Conservation (phyloP, 2,888 invertebrate genomes). For the Drosophila helvetica region DNA sequence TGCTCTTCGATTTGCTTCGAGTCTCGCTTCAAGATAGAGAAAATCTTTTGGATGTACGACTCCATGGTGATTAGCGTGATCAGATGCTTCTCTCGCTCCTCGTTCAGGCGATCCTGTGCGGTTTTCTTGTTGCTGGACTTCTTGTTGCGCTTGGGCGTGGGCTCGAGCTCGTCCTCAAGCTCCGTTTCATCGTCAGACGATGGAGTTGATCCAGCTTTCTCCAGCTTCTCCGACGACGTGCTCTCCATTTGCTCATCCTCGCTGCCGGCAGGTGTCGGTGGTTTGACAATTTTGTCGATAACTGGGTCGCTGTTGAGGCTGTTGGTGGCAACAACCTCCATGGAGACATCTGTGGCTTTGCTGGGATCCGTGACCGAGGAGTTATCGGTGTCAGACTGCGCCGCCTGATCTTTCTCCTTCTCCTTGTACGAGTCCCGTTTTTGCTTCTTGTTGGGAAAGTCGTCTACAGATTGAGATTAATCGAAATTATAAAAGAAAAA, state of each 20-base stretch:
- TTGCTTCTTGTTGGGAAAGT: conserved; percentile 69
- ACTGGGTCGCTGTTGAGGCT: conserved; percentile 9
- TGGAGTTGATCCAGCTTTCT: conserved; percentile 50
- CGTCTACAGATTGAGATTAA: conserved; percentile 54
- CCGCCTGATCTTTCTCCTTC: conserved; percentile 39
- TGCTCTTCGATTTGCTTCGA: conserved; percentile 65
- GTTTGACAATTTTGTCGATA: conserved; percentile 24
- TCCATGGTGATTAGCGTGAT: conserved; percentile 82
- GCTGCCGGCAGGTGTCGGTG: conserved; percentile 34
- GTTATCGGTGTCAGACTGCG: conserved; percentile 38
- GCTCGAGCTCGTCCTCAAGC: conserved; percentile 58
- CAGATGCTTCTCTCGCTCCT: conserved; percentile 81
- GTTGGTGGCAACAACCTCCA: conserved; percentile 39
- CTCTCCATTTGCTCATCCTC: conserved; percentile 64
- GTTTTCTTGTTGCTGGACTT: conserved; percentile 70
- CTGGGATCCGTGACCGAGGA: conserved; percentile 15
- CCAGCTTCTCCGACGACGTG: conserved; percentile 45
- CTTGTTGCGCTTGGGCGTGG: conserved; percentile 63
- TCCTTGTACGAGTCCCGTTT: conserved; percentile 67
- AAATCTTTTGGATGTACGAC: conserved; percentile 82
- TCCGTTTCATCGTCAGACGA: conserved; percentile 67
- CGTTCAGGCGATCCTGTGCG: conserved; percentile 79
- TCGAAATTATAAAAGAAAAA: neutral
- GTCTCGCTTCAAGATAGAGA: conserved; percentile 82
- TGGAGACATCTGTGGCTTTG: conserved; percentile 42